Base-by-base conservation (phyloP, 2,797 vertebrate species). In the Pterois miles region DNA sequence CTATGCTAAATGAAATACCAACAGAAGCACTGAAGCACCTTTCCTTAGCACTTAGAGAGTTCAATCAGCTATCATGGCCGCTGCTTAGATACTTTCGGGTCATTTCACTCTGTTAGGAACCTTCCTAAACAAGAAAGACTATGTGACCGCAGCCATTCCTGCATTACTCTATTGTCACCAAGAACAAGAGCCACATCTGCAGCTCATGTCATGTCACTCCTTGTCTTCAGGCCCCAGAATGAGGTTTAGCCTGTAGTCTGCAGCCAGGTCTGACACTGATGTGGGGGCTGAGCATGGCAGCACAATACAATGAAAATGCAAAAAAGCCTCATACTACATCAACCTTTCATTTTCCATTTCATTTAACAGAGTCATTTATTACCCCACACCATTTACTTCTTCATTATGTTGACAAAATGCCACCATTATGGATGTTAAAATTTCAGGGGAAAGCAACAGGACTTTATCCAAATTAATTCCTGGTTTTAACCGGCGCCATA, bases 361-460 rank as follows among this genome's bases (percentile, higher is more conserved):
- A 93, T 93, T 95, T 93, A 93, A 85, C 89, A 90, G 78, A 84
- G 90, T 89, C 84, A 86, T 92, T 90, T 92, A 93, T 92, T 90
- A 94, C 89, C 80, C 78, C 91, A 92, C 88, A 89, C 88, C 93
- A 95, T 94, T 95, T 94, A 88, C 92, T 87, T 86, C 75, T 71
- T 90, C 91, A 93, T 95, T 94, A 94, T 93, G 88, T 92, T 93
- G 93, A 94, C 90, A 93, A 93, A 94, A 94, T 84, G 82, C 76
- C 68, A 65, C 86, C 88, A 93, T 94, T 93, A 90, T 83, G 77
- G 86, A 90, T 88, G 85, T 80, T 68, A 78, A 90, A 84, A 85
- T 91, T 86, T 89, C 54, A n/a, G 70, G 64, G 74, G 79, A 77
- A 89, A 81, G 86, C 89, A 86, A 88, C 52, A 78, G 75, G 81